Percentiles rank a stretch among this genome's conserved stretches.
phyloP scores from a whole-genome alignment of 1,140 invertebrate species.

The Habropoda laboriosa region DNA sequence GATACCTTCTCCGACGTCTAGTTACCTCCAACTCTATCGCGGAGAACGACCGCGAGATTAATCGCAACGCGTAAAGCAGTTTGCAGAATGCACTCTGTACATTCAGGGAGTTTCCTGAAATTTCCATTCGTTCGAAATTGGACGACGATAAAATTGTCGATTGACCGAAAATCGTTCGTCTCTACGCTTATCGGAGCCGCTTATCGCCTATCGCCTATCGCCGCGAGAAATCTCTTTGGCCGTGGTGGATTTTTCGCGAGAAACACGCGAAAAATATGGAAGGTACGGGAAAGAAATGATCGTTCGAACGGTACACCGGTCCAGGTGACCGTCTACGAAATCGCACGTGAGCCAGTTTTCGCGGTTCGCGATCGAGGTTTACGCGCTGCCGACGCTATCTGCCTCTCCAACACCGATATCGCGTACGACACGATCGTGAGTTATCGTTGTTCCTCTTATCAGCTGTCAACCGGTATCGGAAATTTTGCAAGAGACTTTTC shows the following conservation, averaged over 20 bases:
- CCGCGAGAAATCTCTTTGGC: not conserved
- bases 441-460: too few species aligned
- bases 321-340: constrained; percentile 66
- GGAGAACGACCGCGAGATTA: not conserved
- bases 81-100: not conserved
- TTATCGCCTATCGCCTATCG: constrained; percentile 19
- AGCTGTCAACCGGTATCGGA: too few species aligned
- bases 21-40: constrained; percentile 5
- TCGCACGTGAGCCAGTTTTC: too few species aligned
- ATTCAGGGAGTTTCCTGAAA: too few species aligned
- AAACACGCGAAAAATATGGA: too few species aligned
- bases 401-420: too few species aligned
- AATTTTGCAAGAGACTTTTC: too few species aligned
- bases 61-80: not conserved
- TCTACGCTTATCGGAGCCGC: constrained; percentile 2
- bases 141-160: not conserved
- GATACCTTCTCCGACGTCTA: constrained; percentile 10
- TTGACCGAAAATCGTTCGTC: not conserved
- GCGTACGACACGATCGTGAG: too few species aligned
- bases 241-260: too few species aligned
- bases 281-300: constrained; percentile 46
- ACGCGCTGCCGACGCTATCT: too few species aligned
- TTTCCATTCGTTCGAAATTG: not conserved
- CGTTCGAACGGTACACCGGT: constrained; percentile 68
- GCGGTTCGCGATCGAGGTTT: too few species aligned